Evolutionary conservation across 1,140 invertebrate species (phyloP), one percentile per base, ranked within the genome.

Genomic region (Euglossa dilemma): DNA sequence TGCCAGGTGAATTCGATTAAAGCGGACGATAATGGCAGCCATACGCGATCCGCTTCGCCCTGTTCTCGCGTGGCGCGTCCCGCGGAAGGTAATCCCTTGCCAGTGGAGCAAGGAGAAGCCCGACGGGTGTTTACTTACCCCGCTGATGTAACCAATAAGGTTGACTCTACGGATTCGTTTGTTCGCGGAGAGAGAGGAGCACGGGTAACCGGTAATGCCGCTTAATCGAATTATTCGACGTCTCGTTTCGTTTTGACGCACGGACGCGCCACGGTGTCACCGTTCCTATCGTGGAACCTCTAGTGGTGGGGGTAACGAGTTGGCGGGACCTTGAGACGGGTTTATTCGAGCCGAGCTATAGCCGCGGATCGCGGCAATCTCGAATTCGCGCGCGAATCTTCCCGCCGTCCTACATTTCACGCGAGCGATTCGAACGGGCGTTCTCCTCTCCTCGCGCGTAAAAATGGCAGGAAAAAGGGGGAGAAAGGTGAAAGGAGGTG

Each of bases 1-100:
- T 61, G 77, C 70, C 57, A 50, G 66, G 43, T 71, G 85, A 83
- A 87, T 87, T 87, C 79, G 84, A 87, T 87, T 87, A 87, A 83
- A 72, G 59, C 57, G 54, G 61, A 83, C 79, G 56, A 73, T 74
- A 78, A 85, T 74, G 85, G 73, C 85, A 83, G 69, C 83, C 85
- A 72, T 86, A 86, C 61, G 67, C 43, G 66, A 43, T 47, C 66
- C 45, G n/a, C 3, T 57, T 59, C 14, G 61, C 43, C 0, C n/a
- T 9, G 14, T 57, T 61, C 43, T 57, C 71, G 18, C 43, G 69
- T 52, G 18, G 18, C 18, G 9, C 5, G 59, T 72, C 43, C 47
- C 36, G 54, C 18, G 18, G 56, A 74, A 52, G 54, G 36, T 87
- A 87, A 85, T 87, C 79, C 74, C 57, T 74, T 67, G 75, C 2